phyloP scores from a whole-genome alignment of 2,113 vertebrate species.

The Myanophis thanlyinensis region DNA sequence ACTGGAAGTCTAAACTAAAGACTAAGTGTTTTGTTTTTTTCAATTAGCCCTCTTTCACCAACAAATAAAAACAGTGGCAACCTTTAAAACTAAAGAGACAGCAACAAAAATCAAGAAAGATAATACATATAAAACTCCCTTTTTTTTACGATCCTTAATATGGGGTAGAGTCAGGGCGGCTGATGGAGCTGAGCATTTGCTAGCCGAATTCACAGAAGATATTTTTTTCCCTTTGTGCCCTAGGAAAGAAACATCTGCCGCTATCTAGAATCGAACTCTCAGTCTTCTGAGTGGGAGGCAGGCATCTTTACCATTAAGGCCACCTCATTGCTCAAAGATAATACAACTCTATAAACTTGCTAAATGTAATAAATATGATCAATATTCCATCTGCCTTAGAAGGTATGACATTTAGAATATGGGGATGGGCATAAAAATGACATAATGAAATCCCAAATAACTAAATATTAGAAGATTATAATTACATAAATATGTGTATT shows the following conservation, averaged over 20 bases:
- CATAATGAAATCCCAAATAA: no score
- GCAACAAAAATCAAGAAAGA: neutral
- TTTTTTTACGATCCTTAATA: neutral
- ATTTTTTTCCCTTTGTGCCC: neutral
- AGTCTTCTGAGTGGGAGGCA: neutral
- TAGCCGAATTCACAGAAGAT: neutral
- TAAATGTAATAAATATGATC: no score
- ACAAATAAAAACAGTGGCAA: neutral
- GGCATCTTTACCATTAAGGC: neutral
- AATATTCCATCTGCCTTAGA: no score
- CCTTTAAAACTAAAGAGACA: neutral
- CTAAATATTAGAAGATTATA: no score
- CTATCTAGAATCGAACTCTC: neutral
- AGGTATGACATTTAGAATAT: no score
- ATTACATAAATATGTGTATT: no score
- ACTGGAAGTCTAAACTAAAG: neutral
- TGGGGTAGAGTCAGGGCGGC: neutral
- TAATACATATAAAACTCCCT: neutral
- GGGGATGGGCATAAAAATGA: no score
- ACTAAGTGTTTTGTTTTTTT: neutral
- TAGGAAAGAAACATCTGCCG: neutral
- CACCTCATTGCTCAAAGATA: neutral
- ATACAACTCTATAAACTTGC: no score
- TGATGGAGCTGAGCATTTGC: neutral
- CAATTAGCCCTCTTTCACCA: neutral